Base-by-base conservation (phyloP, 2,888 invertebrate species). In the Leucophora obtusa region DNA sequence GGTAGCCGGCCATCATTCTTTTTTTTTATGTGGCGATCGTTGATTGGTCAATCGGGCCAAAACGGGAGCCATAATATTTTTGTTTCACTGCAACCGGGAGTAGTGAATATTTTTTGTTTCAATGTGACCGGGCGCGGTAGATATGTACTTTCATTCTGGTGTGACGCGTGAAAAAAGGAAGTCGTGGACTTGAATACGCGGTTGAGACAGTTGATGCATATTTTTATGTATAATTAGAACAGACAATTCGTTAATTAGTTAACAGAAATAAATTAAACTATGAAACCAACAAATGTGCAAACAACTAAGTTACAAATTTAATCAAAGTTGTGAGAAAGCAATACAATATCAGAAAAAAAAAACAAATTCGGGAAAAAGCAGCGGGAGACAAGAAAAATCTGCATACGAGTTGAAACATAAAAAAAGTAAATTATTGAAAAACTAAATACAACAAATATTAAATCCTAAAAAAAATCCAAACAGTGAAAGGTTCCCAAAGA, bases 221-320 rank as follows among this genome's bases (percentile, higher is more conserved):
- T 8, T 28, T 51, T 33, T 28, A 28, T 50, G 50, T 50, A 38
- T 50, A 69, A 59, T 76, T 70, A 33, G 47, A 56, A 56, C 47
- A 11, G 35, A 65, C 28, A 77, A 60, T 71, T 59, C 60, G 54
- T 15, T n/a, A n/a, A n/a, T n/a, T n/a, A n/a, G n/a, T n/a, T 21
- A 33, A 54, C 17, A 53, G 65, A 63, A 38, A 38, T 72, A 17
- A 78, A 68, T 66, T 59, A 71, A 77, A 66, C n/a, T 54, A 63
- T 14, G n/a, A 28, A 62, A 60, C 24, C 35, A 38, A 47, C n/a
- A 47, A 47, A 7, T n/a, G n/a, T 47, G 5, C 5, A 47, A 47
- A n/a, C 1, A n/a, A 47, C 4, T 14, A 47, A 47, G 14, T 11
- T 38, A 38, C 7, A 38, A 38, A 14, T 38, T 10, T 38, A 11